Evolutionary conservation across 2,113 vertebrate genomes (phyloP).

Genomic region (Morone saxatilis): DNA sequence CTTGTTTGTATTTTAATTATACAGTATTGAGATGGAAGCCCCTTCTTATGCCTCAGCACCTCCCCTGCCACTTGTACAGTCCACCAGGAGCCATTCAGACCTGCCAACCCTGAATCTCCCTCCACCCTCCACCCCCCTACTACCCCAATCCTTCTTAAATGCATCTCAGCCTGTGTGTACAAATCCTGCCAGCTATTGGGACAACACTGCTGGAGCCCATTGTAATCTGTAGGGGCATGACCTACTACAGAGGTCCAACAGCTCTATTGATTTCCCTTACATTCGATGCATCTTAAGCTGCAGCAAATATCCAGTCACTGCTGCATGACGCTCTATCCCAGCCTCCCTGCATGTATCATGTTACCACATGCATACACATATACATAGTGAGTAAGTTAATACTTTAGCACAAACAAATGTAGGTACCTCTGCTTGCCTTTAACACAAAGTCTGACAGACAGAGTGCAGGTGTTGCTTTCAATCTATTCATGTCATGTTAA

Average conservation of each 20-base stretch:
- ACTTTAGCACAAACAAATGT: background rate
- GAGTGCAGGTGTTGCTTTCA: constrained; percentile 44
- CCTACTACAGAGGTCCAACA: constrained; percentile 30
- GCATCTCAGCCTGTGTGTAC: constrained; percentile 43
- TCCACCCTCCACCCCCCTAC: too few relatives aligned
- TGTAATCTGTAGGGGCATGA: constrained; percentile 46
- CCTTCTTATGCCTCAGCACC: constrained; percentile 22
- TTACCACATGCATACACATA: background rate
- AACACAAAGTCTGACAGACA: constrained; percentile 1
- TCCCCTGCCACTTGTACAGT: constrained; percentile 13
- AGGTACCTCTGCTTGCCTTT: constrained; percentile 2
- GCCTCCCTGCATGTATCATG: background rate
- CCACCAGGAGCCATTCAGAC: constrained; percentile 17
- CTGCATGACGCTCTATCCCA: background rate
- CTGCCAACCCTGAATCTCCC: background rate
- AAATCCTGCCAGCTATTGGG: constrained; percentile 49
- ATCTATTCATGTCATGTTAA: constrained; percentile 23
- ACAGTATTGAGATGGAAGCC: constrained; percentile 35
- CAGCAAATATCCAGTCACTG: background rate
- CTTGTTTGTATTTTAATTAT: constrained; percentile 72
- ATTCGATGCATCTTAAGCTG: constrained; percentile 8
- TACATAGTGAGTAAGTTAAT: background rate
- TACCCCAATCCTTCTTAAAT: background rate
- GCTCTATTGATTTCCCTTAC: constrained; percentile 57
- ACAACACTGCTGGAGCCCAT: constrained; percentile 33